phyloP scores from a whole-genome alignment of 2,113 vertebrate genomes.

The Heterocephalus glaber region DNA sequence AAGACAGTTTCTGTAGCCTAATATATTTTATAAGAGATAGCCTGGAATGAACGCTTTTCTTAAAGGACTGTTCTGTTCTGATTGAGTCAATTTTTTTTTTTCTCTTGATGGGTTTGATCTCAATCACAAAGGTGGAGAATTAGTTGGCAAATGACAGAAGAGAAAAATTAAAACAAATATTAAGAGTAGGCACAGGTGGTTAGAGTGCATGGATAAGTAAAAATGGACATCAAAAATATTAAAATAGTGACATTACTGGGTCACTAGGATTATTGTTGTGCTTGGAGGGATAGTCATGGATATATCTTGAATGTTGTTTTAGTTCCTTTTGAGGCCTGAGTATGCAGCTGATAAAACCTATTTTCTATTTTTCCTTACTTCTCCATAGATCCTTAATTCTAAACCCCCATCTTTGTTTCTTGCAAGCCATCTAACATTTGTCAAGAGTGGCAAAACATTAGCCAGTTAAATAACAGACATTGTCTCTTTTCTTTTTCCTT shows the following conservation, averaged over 20 bases:
- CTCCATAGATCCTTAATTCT: neutral
- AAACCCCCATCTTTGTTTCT: conserved; percentile 1
- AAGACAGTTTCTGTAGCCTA: neutral
- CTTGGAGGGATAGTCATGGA: neutral
- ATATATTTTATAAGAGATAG: conserved; percentile 13
- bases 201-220: neutral
- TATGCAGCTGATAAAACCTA: neutral
- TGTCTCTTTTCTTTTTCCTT: neutral
- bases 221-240: neutral
- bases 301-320: conserved; percentile 14
- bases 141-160: neutral
- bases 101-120: neutral
- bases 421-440: neutral
- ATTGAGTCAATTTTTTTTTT: neutral
- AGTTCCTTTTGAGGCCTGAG: neutral
- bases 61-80: neutral
- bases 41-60: neutral
- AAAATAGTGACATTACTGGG: neutral
- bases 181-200: neutral
- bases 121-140: neutral
- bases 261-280: neutral
- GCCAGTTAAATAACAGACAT: neutral
- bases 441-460: neutral
- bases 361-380: neutral
- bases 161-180: conserved; percentile 46